phyloP scores from a whole-genome alignment of 2,888 invertebrate species.

The Spodoptera exigua region DNA sequence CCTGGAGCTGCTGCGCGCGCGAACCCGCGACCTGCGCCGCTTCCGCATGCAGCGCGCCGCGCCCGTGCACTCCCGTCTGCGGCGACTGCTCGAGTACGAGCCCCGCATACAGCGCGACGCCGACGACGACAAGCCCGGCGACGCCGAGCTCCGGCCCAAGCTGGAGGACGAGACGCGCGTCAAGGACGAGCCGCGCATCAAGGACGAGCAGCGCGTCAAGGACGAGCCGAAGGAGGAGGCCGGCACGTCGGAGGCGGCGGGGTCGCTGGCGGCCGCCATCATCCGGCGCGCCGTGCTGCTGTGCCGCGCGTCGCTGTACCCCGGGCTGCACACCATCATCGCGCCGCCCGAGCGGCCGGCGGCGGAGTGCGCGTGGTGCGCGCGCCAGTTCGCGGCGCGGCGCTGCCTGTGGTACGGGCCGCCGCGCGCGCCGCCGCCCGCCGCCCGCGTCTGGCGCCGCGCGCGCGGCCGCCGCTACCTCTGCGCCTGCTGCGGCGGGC shows the following conservation, averaged over 20 bases:
- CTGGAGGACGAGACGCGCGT: conserved; percentile 24
- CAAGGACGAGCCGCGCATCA: conserved; percentile 22
- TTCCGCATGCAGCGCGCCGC: too few relatives aligned
- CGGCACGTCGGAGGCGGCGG: conserved; percentile 51
- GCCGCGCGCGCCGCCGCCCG: conserved; percentile 76
- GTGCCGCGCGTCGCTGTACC: conserved; percentile 86
- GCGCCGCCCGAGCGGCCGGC: conserved; percentile 68
- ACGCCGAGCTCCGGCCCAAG: conserved; percentile 27
- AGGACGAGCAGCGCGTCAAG: conserved; percentile 31
- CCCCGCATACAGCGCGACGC: conserved; percentile 39
- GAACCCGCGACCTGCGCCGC: too few relatives aligned
- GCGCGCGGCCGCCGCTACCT: conserved; percentile 89
- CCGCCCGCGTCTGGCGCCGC: conserved; percentile 70
- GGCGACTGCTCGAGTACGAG: conserved; percentile 64
- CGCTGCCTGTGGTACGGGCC: conserved; percentile 87
- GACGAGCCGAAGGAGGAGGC: conserved; percentile 34
- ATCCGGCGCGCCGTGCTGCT: conserved; percentile 84
- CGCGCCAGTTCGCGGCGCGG: conserved; percentile 68
- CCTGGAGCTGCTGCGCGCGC: too few relatives aligned
- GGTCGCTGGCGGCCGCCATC: conserved; percentile 80
- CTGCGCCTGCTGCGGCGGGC: conserved; percentile 91
- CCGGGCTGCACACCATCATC: conserved; percentile 90
- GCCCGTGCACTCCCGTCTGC: conserved; percentile 51
- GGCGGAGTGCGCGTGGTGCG: conserved; percentile 76
- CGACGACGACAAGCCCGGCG: conserved; percentile 19